A percentile compares a stretch with the other conserved stretches of the same genome.
Conservation (phyloP, 2,888 invertebrate genomes). For the Athalia circularis region DNA sequence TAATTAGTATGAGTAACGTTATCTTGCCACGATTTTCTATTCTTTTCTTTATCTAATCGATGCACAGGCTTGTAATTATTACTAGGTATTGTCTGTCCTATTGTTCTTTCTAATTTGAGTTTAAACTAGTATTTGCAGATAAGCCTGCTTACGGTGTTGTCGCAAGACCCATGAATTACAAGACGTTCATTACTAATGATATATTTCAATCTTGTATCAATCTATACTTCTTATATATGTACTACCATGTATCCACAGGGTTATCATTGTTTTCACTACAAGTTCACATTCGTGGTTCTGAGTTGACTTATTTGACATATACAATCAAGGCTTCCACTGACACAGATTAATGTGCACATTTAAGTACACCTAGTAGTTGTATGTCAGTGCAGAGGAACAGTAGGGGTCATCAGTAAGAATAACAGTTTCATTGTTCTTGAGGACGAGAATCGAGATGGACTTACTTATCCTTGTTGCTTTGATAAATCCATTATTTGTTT, state of each 20-base stretch:
- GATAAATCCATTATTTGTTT: conserved; percentile 4
- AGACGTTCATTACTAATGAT: neutral
- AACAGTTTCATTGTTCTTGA: conserved; percentile 1
- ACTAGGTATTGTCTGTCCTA: neutral
- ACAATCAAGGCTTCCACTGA: neutral
- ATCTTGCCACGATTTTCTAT: neutral
- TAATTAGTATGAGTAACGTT: conserved; percentile 19
- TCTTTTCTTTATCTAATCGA: neutral
- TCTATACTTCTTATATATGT: too few species aligned
- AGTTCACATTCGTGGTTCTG: neutral
- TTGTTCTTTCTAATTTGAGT: conserved; percentile 2
- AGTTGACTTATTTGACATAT: neutral
- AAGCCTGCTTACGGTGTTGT: neutral
- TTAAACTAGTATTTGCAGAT: neutral
- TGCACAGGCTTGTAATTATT: conserved; percentile 1
- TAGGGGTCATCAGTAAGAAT: conserved; percentile 17
- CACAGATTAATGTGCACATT: neutral
- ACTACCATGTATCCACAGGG: too few species aligned
- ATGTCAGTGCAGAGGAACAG: neutral
- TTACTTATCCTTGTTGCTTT: neutral
- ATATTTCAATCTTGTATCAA: too few species aligned
- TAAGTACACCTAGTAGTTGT: conserved; percentile 4
- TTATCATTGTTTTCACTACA: too few species aligned
- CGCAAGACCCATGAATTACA: neutral
- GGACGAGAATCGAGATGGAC: conserved; percentile 7